phyloP scores from a whole-genome alignment of 1,140 invertebrate species.

The Antheraea mylitta region DNA sequence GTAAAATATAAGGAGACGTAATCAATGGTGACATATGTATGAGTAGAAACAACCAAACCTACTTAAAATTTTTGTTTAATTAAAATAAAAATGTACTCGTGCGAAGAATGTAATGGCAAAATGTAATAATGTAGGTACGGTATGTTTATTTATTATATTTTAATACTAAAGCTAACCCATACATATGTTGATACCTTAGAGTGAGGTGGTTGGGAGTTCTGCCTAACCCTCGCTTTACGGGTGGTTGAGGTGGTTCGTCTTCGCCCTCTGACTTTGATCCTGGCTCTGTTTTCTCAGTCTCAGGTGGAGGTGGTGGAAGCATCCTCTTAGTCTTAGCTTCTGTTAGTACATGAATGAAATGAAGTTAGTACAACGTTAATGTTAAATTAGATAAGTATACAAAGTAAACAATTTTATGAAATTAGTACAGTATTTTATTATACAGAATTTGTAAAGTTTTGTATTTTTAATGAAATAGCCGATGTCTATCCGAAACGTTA shows the following conservation, averaged over 20 bases:
- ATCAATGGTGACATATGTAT: slow-evolving; percentile 65
- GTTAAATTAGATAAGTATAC: background rate
- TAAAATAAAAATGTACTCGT: slow-evolving; percentile 24
- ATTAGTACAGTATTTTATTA: too few relatives aligned
- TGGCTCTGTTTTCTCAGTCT: slow-evolving; percentile 82
- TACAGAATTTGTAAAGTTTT: too few relatives aligned
- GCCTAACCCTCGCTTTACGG: slow-evolving; percentile 87
- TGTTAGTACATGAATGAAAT: slow-evolving; percentile 22
- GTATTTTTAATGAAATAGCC: too few relatives aligned
- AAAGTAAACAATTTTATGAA: too few relatives aligned
- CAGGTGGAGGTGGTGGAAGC: slow-evolving; percentile 29
- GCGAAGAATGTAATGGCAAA: background rate
- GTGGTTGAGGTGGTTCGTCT: slow-evolving; percentile 87
- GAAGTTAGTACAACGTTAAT: slow-evolving; percentile 9
- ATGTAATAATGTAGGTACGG: slow-evolving; percentile 44
- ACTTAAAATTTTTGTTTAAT: slow-evolving; percentile 34
- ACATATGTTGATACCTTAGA: slow-evolving; percentile 82
- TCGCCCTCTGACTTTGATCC: slow-evolving; percentile 93
- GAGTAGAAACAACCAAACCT: slow-evolving; percentile 61
- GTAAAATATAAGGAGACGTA: slow-evolving; percentile 2
- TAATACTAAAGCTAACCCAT: slow-evolving; percentile 42
- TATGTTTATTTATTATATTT: slow-evolving; percentile 36
- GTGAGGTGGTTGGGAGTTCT: slow-evolving; percentile 95
- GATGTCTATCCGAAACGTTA: too few relatives aligned
- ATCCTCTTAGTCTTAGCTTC: slow-evolving; percentile 31